Evolutionary conservation across 1,140 invertebrate species (phyloP), one percentile per base, ranked within the genome.

Genomic region (Diploscapter pachys): DNA sequence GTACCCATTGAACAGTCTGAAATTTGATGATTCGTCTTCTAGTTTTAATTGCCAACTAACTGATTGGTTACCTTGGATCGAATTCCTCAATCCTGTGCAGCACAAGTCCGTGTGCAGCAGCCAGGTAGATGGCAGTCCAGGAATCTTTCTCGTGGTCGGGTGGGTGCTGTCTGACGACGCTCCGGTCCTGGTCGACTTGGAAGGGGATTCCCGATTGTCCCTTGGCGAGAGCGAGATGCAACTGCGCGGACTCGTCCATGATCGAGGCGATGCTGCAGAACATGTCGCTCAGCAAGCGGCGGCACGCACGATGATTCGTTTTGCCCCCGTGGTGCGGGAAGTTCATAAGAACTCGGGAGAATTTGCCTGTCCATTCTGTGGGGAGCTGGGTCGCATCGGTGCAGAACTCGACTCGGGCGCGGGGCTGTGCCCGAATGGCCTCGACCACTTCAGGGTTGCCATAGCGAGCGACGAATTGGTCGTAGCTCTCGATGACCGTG

Each of bases 251-350:
- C 8, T 48, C 59, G 11, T 5, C 13, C 63, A 81, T 79, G 3
- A 80, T 63, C 13, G 9, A 4, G 2, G 50, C 50, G 9, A 80
- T 53, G 74, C 66, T 78, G 48, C 52, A 5, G 65, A 83, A 81
- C 5, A 83, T 76, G 50, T 72, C 66, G 4, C 63, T 9, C 5
- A 84, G 54, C 11, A 83, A 57, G 8, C 56, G 54, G 54, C 78
- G 57, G 53, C 79, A 78, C 55, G 67, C 64, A 9, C 65, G 65
- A 9, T 81, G 63, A 74, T 83, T 83, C 4, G 81, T 83, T 59
- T 83, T 83, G 0, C 81, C 81, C 13, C 81, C 82, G 59, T 71
- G 82, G 66, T 83, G 81, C 4, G 81, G 81, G 63, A 83, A 83
- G 54, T 83, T 83, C 81, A 83, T 81, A 66, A 83, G 73, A 55